Conservation (phyloP, 2,888 invertebrate genomes). For the Macrosoma leucophasiata region DNA sequence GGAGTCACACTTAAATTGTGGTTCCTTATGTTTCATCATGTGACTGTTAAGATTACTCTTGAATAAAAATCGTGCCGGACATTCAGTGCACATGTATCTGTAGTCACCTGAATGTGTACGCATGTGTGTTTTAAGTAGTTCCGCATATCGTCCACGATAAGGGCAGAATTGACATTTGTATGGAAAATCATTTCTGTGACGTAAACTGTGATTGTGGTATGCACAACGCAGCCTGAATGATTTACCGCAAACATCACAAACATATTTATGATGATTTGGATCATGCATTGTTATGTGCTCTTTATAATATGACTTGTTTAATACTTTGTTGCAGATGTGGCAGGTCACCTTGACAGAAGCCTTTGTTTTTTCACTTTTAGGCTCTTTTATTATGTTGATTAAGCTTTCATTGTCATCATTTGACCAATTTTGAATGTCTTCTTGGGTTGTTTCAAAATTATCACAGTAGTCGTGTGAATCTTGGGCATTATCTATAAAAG, state of each 20-base stretch:
- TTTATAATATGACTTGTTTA: slow-evolving; percentile 35
- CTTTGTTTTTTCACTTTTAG: slow-evolving; percentile 19
- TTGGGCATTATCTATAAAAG: slow-evolving; percentile 12
- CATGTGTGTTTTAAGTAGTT: slow-evolving; percentile 37
- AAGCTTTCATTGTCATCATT: slow-evolving; percentile 21
- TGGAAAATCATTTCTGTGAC: slow-evolving; percentile 35
- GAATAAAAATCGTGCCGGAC: slow-evolving; percentile 38
- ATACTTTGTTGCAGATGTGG: slow-evolving; percentile 33
- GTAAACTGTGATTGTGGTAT: slow-evolving; percentile 36
- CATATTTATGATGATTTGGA: slow-evolving; percentile 35
- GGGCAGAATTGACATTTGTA: slow-evolving; percentile 39
- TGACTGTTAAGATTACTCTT: slow-evolving; percentile 44
- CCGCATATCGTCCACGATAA: slow-evolving; percentile 34
- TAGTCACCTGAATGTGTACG: slow-evolving; percentile 38
- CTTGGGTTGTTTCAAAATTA: slow-evolving; percentile 1
- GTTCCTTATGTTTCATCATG: slow-evolving; percentile 37
- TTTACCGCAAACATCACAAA: slow-evolving; percentile 39
- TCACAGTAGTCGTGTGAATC: slow-evolving; percentile 11
- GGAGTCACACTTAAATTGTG: slow-evolving; percentile 39
- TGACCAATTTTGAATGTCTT: slow-evolving; percentile 19
- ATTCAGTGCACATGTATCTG: slow-evolving; percentile 42
- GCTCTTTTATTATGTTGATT: slow-evolving; percentile 4
- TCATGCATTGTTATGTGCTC: slow-evolving; percentile 38
- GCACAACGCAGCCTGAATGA: slow-evolving; percentile 37
- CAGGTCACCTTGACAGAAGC: slow-evolving; percentile 32